phyloP scores from a whole-genome alignment of 2,888 invertebrate species.

The Cryptophagus acutangulus region DNA sequence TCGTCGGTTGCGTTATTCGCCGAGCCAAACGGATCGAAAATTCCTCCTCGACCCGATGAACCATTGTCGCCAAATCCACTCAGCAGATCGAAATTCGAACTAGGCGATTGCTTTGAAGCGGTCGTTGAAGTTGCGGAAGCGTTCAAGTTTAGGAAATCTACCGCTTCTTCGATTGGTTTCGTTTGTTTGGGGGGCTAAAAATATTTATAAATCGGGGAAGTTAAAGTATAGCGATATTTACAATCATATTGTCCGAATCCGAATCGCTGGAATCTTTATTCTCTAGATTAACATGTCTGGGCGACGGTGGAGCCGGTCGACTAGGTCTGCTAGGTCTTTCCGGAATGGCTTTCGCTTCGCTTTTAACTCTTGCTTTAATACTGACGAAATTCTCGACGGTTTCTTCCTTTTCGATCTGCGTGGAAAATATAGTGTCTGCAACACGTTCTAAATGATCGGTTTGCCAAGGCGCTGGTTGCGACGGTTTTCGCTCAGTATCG shows the following conservation, averaged over 20 bases:
- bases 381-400: conserved; percentile 72
- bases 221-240: no score
- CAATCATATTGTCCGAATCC: conserved; percentile 29
- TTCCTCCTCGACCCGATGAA: conserved; percentile 33
- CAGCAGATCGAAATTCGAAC: conserved; percentile 58
- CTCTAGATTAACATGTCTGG: conserved; percentile 29
- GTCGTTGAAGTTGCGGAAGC: conserved; percentile 17
- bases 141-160: conserved; percentile 57
- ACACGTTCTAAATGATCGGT: conserved; percentile 58
- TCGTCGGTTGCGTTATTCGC: conserved; percentile 20
- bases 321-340: conserved; percentile 47
- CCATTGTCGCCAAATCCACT: conserved; percentile 47
- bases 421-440: conserved; percentile 65
- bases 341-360: no score
- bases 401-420: conserved; percentile 76
- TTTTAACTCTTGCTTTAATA: conserved; percentile 44
- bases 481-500: conserved; percentile 62
- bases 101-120: conserved; percentile 32
- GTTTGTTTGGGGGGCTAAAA: conserved; percentile 5
- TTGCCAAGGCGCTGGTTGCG: conserved; percentile 71
- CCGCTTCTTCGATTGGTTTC: conserved; percentile 46
- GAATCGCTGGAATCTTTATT: conserved; percentile 36
- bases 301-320: conserved; percentile 37
- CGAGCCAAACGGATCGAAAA: conserved; percentile 64
- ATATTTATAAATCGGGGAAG: no score